A percentile compares a stretch with the other conserved stretches of the same genome.
phyloP scores from a whole-genome alignment of 2,888 invertebrate species.

The Leptinotarsa peninsularis region DNA sequence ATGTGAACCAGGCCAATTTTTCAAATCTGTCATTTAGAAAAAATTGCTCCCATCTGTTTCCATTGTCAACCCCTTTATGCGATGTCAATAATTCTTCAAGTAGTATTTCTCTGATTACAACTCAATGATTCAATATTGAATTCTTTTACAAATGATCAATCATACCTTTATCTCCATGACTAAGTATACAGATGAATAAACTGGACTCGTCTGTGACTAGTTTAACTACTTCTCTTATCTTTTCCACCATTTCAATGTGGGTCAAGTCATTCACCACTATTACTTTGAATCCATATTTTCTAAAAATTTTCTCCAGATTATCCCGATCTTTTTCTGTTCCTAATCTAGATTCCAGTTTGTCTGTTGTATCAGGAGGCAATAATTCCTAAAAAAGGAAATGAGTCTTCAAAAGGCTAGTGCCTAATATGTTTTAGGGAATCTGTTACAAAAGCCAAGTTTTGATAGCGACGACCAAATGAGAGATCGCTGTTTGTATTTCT shows the following conservation, averaged over 20 bases:
- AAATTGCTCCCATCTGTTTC: too few relatives aligned
- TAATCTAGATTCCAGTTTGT: constrained; percentile 57
- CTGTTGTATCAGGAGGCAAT: constrained; percentile 41
- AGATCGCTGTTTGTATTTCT: too few relatives aligned
- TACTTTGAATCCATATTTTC: constrained; percentile 61
- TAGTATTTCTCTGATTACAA: too few relatives aligned
- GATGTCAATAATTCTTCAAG: too few relatives aligned
- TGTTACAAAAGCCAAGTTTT: too few relatives aligned
- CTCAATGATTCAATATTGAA: too few relatives aligned
- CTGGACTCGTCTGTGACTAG: constrained; percentile 59
- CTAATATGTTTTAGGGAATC: not conserved
- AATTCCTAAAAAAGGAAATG: constrained; percentile 54
- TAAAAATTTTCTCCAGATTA: constrained; percentile 60
- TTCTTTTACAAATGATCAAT: not conserved
- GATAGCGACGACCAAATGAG: too few relatives aligned
- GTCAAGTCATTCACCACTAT: constrained; percentile 55
- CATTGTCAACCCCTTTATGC: too few relatives aligned
- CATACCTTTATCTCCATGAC: constrained; percentile 65
- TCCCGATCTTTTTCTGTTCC: constrained; percentile 64
- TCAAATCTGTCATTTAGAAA: too few relatives aligned
- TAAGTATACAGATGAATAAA: constrained; percentile 65
- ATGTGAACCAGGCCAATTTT: not conserved
- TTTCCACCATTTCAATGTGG: constrained; percentile 54
- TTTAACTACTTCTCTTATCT: constrained; percentile 53
- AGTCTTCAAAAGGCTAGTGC: constrained; percentile 12